Base-by-base conservation (phyloP, 2,797 vertebrate species). In the Nannoperca australis region DNA sequence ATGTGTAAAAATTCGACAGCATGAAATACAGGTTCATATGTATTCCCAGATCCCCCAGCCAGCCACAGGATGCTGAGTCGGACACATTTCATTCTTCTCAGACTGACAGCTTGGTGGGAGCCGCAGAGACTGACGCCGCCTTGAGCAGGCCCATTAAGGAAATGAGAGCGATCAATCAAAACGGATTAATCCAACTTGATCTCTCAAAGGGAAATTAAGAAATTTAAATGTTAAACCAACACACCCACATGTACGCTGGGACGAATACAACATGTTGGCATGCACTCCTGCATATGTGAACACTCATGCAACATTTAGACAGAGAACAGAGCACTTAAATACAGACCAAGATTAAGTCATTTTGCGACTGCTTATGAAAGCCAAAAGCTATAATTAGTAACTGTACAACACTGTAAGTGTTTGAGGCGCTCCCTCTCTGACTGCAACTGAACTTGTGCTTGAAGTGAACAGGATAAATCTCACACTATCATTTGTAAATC, bases 101-200 rank as follows among this genome's bases (percentile, higher is more conserved):
- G 65, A 63, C 24, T 53, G 42, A 81, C 61, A 36, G 64, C 55
- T 78, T 59, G 13, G 47, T 55, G 76, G 59, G 63, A 79, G 75
- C 60, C 47, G 32, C 27, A 14, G 61, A 85, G 66, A 87, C 76
- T 49, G 62, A 81, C 49, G 70, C 62, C 2, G 77, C 81, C 79
- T 82, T 62, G 61, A 81, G 84, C 42, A 2, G 44, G 11, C 73
- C 89, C 90, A 93, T 91, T 94, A 92, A 88, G 70, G 74, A 88
- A 92, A 93, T 91, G 64, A 91, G 78, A 73, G 64, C 24, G 36
- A 89, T 92, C 83, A 87, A 83, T 92, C 89, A 89, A 85, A 87
- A 79, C 4, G 22, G 62, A 88, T 84, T 88, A 82, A 86, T 89
- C 73, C 65, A 79, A 88, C 81, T 85, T 81, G 68, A 83, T 83